These are phyloP conservation scores for Cactoblastis cactorum DNA, from an alignment of 2,888 invertebrate species.

Conservation along the genomic window DNA sequence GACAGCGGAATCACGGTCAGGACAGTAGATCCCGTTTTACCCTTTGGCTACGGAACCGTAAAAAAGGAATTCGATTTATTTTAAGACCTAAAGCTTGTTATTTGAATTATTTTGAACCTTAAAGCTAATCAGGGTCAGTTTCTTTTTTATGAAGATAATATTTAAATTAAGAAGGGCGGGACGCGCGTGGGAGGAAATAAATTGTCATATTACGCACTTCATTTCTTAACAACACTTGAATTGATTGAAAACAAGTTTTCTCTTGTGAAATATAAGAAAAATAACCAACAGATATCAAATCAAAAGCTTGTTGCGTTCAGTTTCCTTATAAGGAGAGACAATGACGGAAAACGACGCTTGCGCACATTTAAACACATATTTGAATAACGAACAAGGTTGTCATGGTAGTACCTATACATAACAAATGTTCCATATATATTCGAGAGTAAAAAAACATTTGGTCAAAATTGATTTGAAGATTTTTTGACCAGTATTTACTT, in stretches of 20 bases:
- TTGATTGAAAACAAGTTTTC: slow-evolving; percentile 8
- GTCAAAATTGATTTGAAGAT: too few species aligned
- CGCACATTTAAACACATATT: slow-evolving; percentile 15
- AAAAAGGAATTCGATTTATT: too few species aligned
- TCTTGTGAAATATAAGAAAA: slow-evolving; percentile 9
- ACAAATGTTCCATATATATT: slow-evolving; percentile 3
- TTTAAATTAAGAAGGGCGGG: too few species aligned
- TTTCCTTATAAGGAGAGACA: slow-evolving; percentile 25
- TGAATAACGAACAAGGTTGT: slow-evolving; percentile 24
- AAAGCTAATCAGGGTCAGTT: too few species aligned
- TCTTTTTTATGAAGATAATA: too few species aligned
- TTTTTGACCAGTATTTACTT: too few species aligned
- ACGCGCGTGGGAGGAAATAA: not conserved
- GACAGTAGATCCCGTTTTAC: too few species aligned
- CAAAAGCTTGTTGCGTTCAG: slow-evolving; percentile 16
- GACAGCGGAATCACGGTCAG: too few species aligned
- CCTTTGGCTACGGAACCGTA: too few species aligned
- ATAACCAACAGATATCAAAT: slow-evolving; percentile 13
- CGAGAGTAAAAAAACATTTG: not conserved
- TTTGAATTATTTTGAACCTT: too few species aligned
- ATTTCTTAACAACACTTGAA: slow-evolving; percentile 4
- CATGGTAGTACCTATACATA: not conserved
- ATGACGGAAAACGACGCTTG: slow-evolving; percentile 17
- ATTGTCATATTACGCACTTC: not conserved
- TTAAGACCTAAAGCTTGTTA: too few species aligned